Conservation (phyloP, 2,888 invertebrate genomes). For the Cyclophora albipunctata region DNA sequence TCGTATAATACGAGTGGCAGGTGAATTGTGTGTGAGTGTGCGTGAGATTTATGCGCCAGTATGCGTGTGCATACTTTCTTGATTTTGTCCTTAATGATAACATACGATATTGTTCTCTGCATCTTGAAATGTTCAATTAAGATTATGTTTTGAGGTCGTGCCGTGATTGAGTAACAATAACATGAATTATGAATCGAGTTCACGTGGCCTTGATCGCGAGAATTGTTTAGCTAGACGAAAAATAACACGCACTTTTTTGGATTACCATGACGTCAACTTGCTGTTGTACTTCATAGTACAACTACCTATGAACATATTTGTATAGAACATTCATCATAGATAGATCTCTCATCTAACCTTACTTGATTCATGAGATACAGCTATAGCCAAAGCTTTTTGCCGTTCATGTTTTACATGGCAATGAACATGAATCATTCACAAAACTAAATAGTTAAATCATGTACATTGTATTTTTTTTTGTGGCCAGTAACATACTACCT, state of each 20-base stretch:
- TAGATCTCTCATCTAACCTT: too few species aligned
- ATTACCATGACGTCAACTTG: neutral
- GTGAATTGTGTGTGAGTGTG: conserved; percentile 62
- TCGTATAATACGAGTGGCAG: conserved; percentile 52
- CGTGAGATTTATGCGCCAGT: conserved; percentile 33
- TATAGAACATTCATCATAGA: too few species aligned
- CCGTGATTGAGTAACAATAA: neutral
- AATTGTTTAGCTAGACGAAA: neutral
- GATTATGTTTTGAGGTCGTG: conserved; percentile 2
- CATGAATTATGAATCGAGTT: neutral
- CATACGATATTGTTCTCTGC: conserved; percentile 28
- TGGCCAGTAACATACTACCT: too few species aligned
- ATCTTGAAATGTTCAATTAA: conserved; percentile 2
- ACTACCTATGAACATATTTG: too few species aligned
- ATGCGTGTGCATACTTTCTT: conserved; percentile 50
- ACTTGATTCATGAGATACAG: too few species aligned
- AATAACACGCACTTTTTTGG: conserved; percentile 1
- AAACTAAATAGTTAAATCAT: too few species aligned
- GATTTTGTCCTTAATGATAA: conserved; percentile 60
- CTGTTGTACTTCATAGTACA: too few species aligned
- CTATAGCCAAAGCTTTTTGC: too few species aligned
- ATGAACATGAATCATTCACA: too few species aligned
- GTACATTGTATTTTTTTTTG: too few species aligned
- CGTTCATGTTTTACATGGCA: too few species aligned
- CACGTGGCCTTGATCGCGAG: conserved; percentile 1